Conservation (phyloP, 2,113 vertebrate species). For the Pterocles gutturalis region DNA sequence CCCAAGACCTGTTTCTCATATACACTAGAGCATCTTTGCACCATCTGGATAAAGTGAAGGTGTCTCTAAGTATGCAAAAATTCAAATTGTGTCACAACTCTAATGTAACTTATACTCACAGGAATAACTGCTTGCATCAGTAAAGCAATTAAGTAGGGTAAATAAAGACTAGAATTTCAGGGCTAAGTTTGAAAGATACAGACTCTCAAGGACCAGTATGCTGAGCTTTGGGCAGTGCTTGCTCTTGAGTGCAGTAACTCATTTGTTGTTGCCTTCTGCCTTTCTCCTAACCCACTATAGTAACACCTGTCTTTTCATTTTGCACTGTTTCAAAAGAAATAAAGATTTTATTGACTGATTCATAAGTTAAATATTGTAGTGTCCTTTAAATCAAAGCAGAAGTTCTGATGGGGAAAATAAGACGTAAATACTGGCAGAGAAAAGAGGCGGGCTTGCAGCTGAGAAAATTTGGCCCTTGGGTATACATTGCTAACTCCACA, state of each 20-base stretch:
- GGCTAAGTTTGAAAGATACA: background rate
- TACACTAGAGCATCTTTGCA: slow-evolving; percentile 1
- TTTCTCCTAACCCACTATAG: background rate
- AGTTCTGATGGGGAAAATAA: slow-evolving; percentile 32
- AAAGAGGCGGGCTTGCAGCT: slow-evolving; percentile 18
- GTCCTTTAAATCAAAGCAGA: slow-evolving; percentile 42
- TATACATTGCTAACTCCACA: slow-evolving; percentile 44
- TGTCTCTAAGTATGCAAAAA: background rate
- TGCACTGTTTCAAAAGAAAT: background rate
- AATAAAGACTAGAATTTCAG: background rate
- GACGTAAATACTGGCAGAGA: slow-evolving; percentile 34
- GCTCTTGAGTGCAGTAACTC: background rate
- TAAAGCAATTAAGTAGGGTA: background rate
- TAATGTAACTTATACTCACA: background rate
- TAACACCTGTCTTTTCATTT: background rate
- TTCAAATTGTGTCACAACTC: background rate
- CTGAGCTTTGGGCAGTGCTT: background rate
- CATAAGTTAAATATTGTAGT: background rate
- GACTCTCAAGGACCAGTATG: background rate
- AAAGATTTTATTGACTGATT: slow-evolving; percentile 11
- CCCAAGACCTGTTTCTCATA: background rate
- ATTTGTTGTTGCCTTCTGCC: background rate
- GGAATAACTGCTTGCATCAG: background rate
- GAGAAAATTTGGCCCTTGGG: slow-evolving; percentile 38
- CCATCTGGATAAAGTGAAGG: background rate